Evolutionary conservation across 2,888 invertebrate species (phyloP).

Genomic region (Heliconius cydno): DNA sequence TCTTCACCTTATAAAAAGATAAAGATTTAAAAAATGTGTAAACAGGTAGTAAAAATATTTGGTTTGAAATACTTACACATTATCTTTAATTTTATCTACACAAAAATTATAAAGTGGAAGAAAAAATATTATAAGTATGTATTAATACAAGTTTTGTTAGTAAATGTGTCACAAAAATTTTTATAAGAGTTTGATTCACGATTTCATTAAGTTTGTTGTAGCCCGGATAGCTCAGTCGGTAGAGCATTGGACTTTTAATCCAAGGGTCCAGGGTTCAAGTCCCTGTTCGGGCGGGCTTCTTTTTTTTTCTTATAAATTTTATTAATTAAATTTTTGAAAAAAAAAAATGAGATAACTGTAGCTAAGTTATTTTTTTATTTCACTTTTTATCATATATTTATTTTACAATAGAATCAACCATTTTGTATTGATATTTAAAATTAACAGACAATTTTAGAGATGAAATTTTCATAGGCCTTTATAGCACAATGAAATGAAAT

Average conservation of each 20-base stretch:
- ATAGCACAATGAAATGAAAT: too few relatives aligned
- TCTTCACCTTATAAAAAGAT: neutral
- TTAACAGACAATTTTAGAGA: neutral
- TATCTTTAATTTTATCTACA: too few relatives aligned
- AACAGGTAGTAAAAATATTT: too few relatives aligned
- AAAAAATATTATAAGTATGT: too few relatives aligned
- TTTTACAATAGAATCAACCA: neutral
- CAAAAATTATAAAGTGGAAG: too few relatives aligned
- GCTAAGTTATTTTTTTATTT: too few relatives aligned
- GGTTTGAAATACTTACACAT: too few relatives aligned
- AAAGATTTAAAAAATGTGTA: too few relatives aligned
- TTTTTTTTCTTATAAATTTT: conserved; percentile 3
- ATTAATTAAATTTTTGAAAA: neutral
- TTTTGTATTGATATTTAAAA: neutral
- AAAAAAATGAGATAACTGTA: too few relatives aligned
- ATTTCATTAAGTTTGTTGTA: neutral
- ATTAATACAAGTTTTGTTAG: too few relatives aligned
- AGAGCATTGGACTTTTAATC: conserved; percentile 87
- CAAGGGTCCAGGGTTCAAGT: conserved; percentile 91
- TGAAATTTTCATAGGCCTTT: neutral
- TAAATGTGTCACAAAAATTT: neutral
- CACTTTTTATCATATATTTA: neutral
- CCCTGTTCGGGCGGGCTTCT: conserved; percentile 85
- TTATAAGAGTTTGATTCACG: neutral
- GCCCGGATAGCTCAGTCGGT: conserved; percentile 85